Percentiles rank a stretch among this genome's conserved stretches.
Conservation (phyloP, 2,797 vertebrate species). For the Gadopsis bispinosus region DNA sequence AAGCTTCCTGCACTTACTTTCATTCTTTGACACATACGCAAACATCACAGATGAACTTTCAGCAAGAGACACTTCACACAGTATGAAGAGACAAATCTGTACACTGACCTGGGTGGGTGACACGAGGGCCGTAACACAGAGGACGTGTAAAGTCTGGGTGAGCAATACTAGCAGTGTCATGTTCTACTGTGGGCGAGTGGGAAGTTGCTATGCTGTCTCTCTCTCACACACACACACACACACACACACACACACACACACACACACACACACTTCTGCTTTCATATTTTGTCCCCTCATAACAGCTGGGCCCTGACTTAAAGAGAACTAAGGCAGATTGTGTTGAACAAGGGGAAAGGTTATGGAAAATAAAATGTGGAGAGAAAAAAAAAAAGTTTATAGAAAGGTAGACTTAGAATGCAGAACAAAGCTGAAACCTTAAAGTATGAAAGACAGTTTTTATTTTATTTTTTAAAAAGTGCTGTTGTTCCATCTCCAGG, state of each 20-base stretch:
- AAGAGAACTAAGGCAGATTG: conserved; percentile 19
- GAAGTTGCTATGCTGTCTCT: conserved; percentile 19
- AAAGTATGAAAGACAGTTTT: conserved; percentile 37
- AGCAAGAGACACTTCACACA: conserved; percentile 39
- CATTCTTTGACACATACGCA: conserved; percentile 18
- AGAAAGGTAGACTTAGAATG: conserved; percentile 35
- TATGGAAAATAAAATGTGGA: conserved; percentile 18
- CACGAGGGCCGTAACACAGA: conserved; percentile 16
- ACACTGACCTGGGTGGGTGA: conserved; percentile 39
- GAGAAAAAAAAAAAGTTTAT: neutral
- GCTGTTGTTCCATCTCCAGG: conserved; percentile 29
- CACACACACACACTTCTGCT: conserved; percentile 12
- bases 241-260: conserved; percentile 1
- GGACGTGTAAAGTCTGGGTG: conserved; percentile 43
- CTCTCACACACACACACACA: conserved; percentile 3
- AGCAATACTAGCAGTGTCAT: conserved; percentile 62
- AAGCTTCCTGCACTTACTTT: conserved; percentile 16
- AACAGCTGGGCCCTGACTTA: conserved; percentile 35
- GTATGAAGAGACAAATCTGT: conserved; percentile 40
- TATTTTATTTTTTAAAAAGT: conserved; percentile 3
- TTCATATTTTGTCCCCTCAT: conserved; percentile 22
- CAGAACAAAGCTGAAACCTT: conserved; percentile 40
- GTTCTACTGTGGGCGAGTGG: conserved; percentile 40
- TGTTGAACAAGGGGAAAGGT: conserved; percentile 28
- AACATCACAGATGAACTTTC: conserved; percentile 41